Percentiles rank a stretch among this genome's conserved stretches.
Evolutionary conservation across 2,888 invertebrate genomes (phyloP).

Genomic region (Matsumyia berberina): DNA sequence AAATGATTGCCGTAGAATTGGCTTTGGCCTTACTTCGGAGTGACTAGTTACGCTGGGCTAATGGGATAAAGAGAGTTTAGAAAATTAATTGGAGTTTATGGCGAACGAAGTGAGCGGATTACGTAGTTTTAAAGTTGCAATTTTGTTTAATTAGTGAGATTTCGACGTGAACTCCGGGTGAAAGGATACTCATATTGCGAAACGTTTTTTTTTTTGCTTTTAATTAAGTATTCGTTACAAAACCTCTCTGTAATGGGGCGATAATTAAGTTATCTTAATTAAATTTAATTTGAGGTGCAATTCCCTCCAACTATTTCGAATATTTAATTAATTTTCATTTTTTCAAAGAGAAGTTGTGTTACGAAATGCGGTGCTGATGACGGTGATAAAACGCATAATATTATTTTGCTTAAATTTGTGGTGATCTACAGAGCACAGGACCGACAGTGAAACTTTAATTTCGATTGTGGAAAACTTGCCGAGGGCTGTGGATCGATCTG

Average conservation of each 20-base stretch:
- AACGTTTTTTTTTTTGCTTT: neutral
- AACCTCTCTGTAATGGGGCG: neutral
- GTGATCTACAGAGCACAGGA: too few species aligned
- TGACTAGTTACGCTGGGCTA: constrained; percentile 55
- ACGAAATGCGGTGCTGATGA: too few species aligned
- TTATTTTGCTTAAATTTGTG: too few species aligned
- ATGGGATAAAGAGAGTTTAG: constrained; percentile 76
- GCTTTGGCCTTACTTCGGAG: constrained; percentile 32
- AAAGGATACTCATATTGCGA: neutral
- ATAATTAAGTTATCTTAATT: neutral
- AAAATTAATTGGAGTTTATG: constrained; percentile 75
- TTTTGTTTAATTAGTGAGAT: constrained; percentile 63
- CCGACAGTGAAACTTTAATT: too few species aligned
- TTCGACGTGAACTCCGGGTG: neutral
- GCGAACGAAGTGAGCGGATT: constrained; percentile 42
- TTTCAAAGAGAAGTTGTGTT: too few species aligned
- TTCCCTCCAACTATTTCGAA: neutral
- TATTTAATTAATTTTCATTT: too few species aligned
- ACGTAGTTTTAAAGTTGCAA: constrained; percentile 57
- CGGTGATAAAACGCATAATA: too few species aligned
- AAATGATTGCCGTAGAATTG: constrained; percentile 71
- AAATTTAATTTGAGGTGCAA: neutral
- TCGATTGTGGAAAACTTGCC: too few species aligned
- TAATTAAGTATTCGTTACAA: neutral
- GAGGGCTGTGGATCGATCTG: too few species aligned